Conservation (phyloP, 92 coral and sea anemone genomes). For the Porites lobata region DNA sequence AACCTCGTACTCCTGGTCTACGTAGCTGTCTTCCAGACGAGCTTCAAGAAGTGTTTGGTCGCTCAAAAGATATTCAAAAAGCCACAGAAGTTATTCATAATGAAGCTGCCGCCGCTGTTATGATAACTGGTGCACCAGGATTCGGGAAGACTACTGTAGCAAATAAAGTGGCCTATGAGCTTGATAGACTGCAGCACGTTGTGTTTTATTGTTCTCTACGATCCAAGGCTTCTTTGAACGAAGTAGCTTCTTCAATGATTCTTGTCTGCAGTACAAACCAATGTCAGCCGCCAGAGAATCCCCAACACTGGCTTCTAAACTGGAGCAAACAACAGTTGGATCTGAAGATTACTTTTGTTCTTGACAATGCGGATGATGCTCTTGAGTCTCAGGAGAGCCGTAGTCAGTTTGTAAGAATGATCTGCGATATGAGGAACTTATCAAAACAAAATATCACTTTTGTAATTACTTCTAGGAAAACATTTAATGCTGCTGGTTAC, state of each 20-base stretch:
- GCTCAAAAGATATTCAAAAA: not conserved
- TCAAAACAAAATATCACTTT: not conserved
- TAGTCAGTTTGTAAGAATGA: not conserved
- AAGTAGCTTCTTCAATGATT: not conserved
- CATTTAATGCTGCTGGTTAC: not conserved
- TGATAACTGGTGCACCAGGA: conserved; percentile 59
- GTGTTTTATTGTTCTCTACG: conserved; percentile 9
- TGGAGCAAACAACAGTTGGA: conserved; percentile 6
- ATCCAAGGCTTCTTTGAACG: not conserved
- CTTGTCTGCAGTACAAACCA: conserved; percentile 12
- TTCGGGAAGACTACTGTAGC: conserved; percentile 61
- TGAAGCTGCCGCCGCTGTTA: not conserved
- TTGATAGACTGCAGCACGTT: not conserved
- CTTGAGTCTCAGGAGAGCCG: not conserved
- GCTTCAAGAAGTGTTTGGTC: conserved; percentile 14
- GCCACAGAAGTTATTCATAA: not conserved
- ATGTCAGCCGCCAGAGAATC: not conserved
- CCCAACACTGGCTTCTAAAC: conserved; percentile 14
- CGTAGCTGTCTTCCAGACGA: conserved; percentile 38
- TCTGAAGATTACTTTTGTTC: conserved; percentile 9
- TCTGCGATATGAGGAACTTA: not conserved
- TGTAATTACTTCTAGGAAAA: not conserved
- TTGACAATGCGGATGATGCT: conserved; percentile 18
- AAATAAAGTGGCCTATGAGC: conserved; percentile 31
- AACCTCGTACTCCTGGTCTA: not conserved